Evolutionary conservation across 2,113 vertebrate species (phyloP), one percentile per base, ranked within the genome.

Genomic region (Polypterus senegalus): DNA sequence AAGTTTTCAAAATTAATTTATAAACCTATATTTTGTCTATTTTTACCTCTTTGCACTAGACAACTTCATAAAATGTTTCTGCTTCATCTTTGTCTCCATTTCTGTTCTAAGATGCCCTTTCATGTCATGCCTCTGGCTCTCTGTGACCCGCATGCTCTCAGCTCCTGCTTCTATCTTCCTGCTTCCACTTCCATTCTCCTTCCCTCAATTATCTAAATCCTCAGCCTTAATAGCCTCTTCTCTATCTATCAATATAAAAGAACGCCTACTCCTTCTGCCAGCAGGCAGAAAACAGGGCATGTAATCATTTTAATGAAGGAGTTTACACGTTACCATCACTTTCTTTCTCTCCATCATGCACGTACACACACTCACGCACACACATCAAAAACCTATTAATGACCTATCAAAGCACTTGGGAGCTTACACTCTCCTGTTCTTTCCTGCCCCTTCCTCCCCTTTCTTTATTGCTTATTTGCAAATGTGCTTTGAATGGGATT

Each of bases 171-270:
- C 72, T 43, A 9, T 63, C 69, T 66, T 64, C 44, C 65, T 3
- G 71, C 73, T 72, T 70, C 67, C 64, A 76, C 76, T 82, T 72
- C 69, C 78, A 82, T 77, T 76, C 73, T 79, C 76, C 77, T 27
- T 60, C 74, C 76, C 77, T 73, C 78, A 75, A 82, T 85, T 85
- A 83, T 85, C 76, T 81, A 79, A 79, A 81, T 72, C 83, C 78
- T 83, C 80, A 72, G 79, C 83, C 74, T 71, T 82, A 80, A 80
- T 9, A 45, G 45, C 57, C 27, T 58, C 46, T 58, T 3, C 9
- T 60, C 59, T 6, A 4, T n/a, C 59, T 48, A 48, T 48, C 7
- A 44, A 52, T 52, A 27, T 27, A 44, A 61, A 61, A 61, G 48
- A 9, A 52, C 9, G 59, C 7, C 59, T 11, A 44, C 9, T 27